Base-by-base conservation (phyloP, 2,113 vertebrate genomes). In the Micronisus gabar region DNA sequence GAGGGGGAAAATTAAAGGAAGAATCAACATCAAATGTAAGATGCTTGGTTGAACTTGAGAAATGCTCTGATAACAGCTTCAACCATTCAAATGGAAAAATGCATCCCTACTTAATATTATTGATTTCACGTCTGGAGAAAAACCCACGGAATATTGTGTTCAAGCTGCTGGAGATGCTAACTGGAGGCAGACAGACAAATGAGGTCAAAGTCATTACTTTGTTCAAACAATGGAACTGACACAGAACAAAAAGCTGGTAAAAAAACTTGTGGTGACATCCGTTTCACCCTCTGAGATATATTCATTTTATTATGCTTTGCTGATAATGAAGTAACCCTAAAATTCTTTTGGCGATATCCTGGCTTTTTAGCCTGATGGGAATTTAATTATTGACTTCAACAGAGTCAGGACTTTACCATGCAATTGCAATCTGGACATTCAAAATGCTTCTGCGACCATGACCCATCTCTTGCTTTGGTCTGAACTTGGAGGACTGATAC, bases 71-170 rank as follows among this genome's bases (percentile, higher is more conserved):
- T 59, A 92, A 92, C 34, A 63, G 43, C 58, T 88, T 86, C 27
- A 91, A 68, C 56, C 76, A 89, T 81, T 91, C 81, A 89, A 50
- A 94, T 67, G 45, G 68, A 94, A 95, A 96, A 96, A 94, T 61
- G 27, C 48, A 91, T 75, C 72, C 74, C 70, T 82, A 61, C 82
- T 94, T 96, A 96, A 84, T 71, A 63, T 66, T 95, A 94, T 80
- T 94, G 96, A 86, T 96, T 94, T 89, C 7, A 22, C 56, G 72
- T 78, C 92, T 93, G 67, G 55, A 95, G 55, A 71, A 67, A 95
- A 95, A 11, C 53, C 58, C 72, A 47, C 56, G 76, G 71, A 93
- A 86, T 71, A 88, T 34, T 66, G 58, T 73, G 66, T 86, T 43
- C 66, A 67, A 41, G 67, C 48, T 90, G 66, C 3, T 6, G 89